Conservation (phyloP, 2,113 vertebrate species). For the Pollachius pollachius region DNA sequence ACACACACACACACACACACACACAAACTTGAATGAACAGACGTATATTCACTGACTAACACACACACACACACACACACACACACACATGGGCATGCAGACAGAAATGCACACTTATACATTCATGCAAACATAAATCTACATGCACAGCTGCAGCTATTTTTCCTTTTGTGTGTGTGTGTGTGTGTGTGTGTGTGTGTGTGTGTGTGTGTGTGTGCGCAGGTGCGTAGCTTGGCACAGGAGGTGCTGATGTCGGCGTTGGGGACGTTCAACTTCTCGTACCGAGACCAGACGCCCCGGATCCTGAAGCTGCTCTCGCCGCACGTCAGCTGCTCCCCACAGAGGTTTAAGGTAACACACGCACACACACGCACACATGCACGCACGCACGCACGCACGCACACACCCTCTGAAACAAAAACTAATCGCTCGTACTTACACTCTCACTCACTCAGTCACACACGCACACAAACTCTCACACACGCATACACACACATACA, state of each 20-base stretch:
- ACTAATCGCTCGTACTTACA: neutral
- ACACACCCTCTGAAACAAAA: neutral
- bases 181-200: slow-evolving; percentile 17
- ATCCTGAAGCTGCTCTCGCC: slow-evolving; percentile 87
- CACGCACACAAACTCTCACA: too few species aligned
- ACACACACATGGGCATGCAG: neutral
- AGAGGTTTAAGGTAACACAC: slow-evolving; percentile 89
- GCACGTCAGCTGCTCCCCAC: slow-evolving; percentile 78
- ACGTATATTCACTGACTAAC: too few species aligned
- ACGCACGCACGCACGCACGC: neutral
- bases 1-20: too few species aligned
- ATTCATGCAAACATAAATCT: neutral
- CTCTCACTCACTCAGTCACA: too few species aligned
- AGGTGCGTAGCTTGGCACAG: slow-evolving; percentile 95
- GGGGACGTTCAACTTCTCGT: slow-evolving; percentile 91
- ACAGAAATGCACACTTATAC: neutral
- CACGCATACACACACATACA: too few species aligned
- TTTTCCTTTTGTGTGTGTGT: neutral
- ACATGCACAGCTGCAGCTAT: too few species aligned
- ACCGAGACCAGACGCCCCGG: slow-evolving; percentile 90
- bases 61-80: too few species aligned
- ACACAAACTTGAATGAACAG: too few species aligned
- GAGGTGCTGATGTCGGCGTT: slow-evolving; percentile 88
- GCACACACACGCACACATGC: slow-evolving; percentile 3
- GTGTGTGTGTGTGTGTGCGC: slow-evolving; percentile 27